These are phyloP conservation scores for Phocides pigmalion DNA, from an alignment of 1,140 invertebrate genomes.

Conservation along the genomic window DNA sequence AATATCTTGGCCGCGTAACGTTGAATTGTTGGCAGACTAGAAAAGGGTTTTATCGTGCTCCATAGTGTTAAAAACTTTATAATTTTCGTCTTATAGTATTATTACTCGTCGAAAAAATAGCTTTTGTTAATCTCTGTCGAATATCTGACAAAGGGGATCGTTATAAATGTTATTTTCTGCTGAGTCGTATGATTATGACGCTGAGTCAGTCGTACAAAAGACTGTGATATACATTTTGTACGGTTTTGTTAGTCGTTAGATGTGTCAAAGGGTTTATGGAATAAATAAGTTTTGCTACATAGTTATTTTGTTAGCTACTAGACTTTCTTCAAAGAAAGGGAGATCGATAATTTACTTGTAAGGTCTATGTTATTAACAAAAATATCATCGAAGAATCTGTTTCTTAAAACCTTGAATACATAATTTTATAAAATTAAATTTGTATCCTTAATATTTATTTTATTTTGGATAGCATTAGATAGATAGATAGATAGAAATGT, in stretches of 20 bases:
- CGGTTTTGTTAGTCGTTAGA: not conserved
- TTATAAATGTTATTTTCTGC: conserved; percentile 1
- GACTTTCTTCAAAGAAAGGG: too few relatives aligned
- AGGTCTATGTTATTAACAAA: too few relatives aligned
- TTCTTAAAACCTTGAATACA: too few relatives aligned
- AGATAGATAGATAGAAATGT: too few relatives aligned
- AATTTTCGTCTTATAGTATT: not conserved
- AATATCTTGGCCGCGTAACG: conserved; percentile 12
- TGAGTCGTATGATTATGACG: not conserved
- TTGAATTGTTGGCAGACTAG: conserved; percentile 11
- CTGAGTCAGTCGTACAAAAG: not conserved
- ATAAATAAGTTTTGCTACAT: too few relatives aligned
- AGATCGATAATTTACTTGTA: too few relatives aligned
- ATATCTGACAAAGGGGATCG: not conserved
- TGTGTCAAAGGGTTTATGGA: too few relatives aligned
- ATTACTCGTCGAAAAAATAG: conserved; percentile 2
- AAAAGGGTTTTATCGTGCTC: conserved; percentile 11
- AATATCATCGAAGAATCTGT: too few relatives aligned
- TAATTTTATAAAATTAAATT: too few relatives aligned
- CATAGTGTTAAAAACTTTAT: conserved; percentile 19
- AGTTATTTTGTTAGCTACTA: too few relatives aligned
- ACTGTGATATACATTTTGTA: not conserved
- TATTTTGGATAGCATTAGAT: too few relatives aligned
- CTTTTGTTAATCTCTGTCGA: not conserved
- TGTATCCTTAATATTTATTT: too few relatives aligned